Evolutionary conservation across 2,888 invertebrate species (phyloP).

Genomic region (Dione juno): DNA sequence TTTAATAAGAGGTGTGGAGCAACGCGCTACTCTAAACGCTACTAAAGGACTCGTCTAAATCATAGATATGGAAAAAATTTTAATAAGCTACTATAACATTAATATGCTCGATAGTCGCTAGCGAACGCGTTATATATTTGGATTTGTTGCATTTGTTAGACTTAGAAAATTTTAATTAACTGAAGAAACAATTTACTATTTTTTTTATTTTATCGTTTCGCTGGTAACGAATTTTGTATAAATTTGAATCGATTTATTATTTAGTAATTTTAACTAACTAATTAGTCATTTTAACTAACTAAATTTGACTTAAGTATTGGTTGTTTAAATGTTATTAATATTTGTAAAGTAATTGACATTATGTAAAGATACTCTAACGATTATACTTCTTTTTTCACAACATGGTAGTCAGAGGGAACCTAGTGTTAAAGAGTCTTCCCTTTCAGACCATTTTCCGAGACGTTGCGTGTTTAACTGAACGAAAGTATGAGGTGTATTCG

Average conservation of each 20-base stretch:
- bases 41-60: conserved; percentile 47
- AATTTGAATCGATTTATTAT: neutral
- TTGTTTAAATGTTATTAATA: neutral
- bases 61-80: conserved; percentile 4
- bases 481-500: too few relatives aligned
- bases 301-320: neutral
- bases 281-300: neutral
- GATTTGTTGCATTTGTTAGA: neutral
- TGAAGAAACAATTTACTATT: neutral
- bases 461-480: too few relatives aligned
- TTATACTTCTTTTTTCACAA: too few relatives aligned
- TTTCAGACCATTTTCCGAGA: too few relatives aligned
- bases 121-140: neutral
- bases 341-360: neutral
- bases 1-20: conserved; percentile 87
- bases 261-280: neutral
- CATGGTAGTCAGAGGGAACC: too few relatives aligned
- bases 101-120: conserved; percentile 7
- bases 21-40: conserved; percentile 73
- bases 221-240: conserved; percentile 17
- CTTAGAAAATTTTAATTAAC: neutral
- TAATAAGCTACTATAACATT: neutral
- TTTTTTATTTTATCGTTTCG: neutral
- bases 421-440: too few relatives aligned
- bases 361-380: neutral